Base-by-base conservation (phyloP, 2,888 invertebrate species). In the Cheilosia urbana region DNA sequence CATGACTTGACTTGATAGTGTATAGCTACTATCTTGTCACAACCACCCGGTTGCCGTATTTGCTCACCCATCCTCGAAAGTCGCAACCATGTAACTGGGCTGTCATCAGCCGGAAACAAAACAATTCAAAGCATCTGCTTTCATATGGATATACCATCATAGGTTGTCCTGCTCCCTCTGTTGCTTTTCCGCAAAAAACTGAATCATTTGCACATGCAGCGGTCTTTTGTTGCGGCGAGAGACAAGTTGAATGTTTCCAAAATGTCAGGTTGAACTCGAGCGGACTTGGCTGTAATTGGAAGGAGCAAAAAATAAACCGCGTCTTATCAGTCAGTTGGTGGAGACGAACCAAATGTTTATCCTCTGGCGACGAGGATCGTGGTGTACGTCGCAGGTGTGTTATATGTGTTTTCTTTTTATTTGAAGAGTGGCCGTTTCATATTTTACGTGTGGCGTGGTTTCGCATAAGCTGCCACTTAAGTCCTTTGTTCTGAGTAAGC, bases 111-210 rank as follows among this genome's bases (percentile, higher is more conserved):
- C 55, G 9, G 40, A 49, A 45, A 63, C 34, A 83, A 60, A 73
- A 57, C 68, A 72, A 68, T 75, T 75, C 47, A 69, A 79, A 75
- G 60, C 55, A 84, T 69, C 51, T 55, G 78, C 65, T 79, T 73
- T 57, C 58, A 79, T 49, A 55, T 21, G 53, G 40, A 17, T 24
- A 7, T n/a, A 27, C 51, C 51, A 45, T 60, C 37, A 53, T 58
- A 47, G 60, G 73, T 66, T 73, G 47, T 27, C 47, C 27, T 79
- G 71, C 34, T 58, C 55, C 47, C 40, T 57, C 30, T 15, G 45
- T 66, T 62, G 63, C 51, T 37, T 15, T 53, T 17, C 45, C 53
- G 13, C 42, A 62, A 60, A 37, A 24, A 15, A 27, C 17, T 1
- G 2, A 65, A 69, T 58, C 51, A 60, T 76, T 68, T 69, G 57